Evolutionary conservation across 2,888 invertebrate species (phyloP).

Genomic region (Lycaena phlaeas): DNA sequence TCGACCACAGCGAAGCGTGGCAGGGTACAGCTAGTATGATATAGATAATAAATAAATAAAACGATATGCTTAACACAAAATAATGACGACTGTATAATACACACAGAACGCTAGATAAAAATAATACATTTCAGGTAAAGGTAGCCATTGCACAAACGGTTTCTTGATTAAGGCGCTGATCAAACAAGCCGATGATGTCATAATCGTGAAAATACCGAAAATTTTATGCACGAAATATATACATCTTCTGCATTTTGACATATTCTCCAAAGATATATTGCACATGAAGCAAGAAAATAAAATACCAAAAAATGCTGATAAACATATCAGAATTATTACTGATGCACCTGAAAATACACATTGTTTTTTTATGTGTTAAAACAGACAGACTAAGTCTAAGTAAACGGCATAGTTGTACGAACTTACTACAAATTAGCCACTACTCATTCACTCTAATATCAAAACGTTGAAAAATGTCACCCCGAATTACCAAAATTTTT

Average conservation of each 20-base stretch:
- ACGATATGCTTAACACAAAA: constrained; percentile 12
- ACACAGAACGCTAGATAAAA: constrained; percentile 27
- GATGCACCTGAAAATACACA: constrained; percentile 22
- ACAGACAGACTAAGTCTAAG: too few species aligned
- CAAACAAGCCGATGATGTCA: constrained; percentile 31
- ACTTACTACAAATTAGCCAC: too few species aligned
- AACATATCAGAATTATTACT: constrained; percentile 15
- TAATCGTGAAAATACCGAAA: constrained; percentile 23
- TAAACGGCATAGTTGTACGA: too few species aligned
- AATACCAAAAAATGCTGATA: constrained; percentile 19
- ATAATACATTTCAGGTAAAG: constrained; percentile 21
- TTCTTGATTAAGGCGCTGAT: constrained; percentile 26
- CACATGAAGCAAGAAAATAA: constrained; percentile 12
- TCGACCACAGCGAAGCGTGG: too few species aligned
- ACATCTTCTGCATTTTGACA: constrained; percentile 1
- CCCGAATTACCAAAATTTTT: too few species aligned
- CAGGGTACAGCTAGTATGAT: too few species aligned
- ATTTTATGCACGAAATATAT: constrained; percentile 20
- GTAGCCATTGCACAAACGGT: constrained; percentile 26
- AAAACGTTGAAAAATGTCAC: too few species aligned
- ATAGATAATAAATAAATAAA: constrained; percentile 3
- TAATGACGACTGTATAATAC: constrained; percentile 26
- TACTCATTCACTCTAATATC: too few species aligned
- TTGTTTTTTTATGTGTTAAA: not conserved
- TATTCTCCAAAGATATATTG: not conserved